Conservation (phyloP, 2,888 invertebrate genomes). For the Xanthia icteritia region DNA sequence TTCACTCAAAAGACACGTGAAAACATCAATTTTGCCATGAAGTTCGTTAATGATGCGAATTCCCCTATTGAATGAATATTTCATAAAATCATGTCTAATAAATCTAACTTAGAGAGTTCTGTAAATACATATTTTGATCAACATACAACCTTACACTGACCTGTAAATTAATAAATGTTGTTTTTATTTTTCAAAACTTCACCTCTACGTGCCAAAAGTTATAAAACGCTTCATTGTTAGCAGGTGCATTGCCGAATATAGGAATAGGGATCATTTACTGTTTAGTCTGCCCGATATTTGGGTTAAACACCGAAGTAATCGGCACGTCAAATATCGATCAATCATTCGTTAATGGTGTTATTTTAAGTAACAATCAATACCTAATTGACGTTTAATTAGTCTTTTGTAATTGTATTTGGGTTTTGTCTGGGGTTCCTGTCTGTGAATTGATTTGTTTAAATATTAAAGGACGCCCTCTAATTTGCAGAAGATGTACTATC, state of each 20-base stretch:
- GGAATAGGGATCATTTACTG: slow-evolving; percentile 59
- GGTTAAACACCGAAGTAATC: slow-evolving; percentile 60
- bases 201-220: slow-evolving; percentile 14
- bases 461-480: not conserved
- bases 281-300: slow-evolving; percentile 77
- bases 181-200: not conserved
- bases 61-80: no score
- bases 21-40: no score
- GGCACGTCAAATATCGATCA: slow-evolving; percentile 58
- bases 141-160: no score
- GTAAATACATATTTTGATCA: no score
- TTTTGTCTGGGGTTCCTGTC: slow-evolving; percentile 15
- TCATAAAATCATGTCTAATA: no score
- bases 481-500: not conserved
- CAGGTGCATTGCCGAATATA: slow-evolving; percentile 62
- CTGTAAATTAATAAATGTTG: no score
- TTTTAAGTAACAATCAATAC: slow-evolving; percentile 26
- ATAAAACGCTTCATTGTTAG: slow-evolving; percentile 53
- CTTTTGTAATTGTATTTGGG: slow-evolving; percentile 24
- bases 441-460: not conserved
- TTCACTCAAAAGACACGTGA: no score
- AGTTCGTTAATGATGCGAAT: no score
- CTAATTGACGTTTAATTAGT: slow-evolving; percentile 34
- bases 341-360: slow-evolving; percentile 30
- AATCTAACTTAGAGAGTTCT: no score